These are phyloP conservation scores for Brenthis hecate DNA, from an alignment of 2,888 invertebrate species.

Conservation along the genomic window DNA sequence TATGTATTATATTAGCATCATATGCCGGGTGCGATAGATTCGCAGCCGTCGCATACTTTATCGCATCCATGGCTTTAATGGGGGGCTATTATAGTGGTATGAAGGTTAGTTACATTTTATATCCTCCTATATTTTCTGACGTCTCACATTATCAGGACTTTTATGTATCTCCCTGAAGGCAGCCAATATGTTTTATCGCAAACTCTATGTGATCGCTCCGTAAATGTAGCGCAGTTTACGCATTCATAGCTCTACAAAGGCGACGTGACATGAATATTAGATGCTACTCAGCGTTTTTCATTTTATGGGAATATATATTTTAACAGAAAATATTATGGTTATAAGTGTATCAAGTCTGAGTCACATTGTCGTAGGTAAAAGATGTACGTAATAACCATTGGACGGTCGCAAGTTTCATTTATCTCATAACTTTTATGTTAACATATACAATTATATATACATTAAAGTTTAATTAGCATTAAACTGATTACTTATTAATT, in stretches of 20 bases:
- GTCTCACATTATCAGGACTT: background rate
- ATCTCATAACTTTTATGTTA: too few species aligned
- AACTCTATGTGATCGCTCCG: background rate
- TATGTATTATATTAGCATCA: conserved; percentile 84
- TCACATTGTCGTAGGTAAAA: too few species aligned
- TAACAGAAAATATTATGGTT: too few species aligned
- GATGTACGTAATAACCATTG: background rate
- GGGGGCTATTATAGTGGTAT: conserved; percentile 87
- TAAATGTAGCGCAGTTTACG: background rate
- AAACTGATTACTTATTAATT: too few species aligned
- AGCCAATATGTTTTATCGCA: background rate
- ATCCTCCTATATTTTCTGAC: conserved; percentile 3
- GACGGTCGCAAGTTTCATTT: too few species aligned
- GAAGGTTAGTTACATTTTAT: conserved; percentile 68
- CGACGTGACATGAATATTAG: background rate
- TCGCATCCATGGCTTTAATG: conserved; percentile 86
- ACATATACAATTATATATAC: too few species aligned
- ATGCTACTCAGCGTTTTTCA: too few species aligned
- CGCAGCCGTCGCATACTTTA: conserved; percentile 83
- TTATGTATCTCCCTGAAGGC: background rate
- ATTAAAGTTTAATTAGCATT: too few species aligned
- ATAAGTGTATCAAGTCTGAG: too few species aligned
- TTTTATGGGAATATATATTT: too few species aligned
- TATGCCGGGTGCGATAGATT: conserved; percentile 84
- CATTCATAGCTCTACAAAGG: background rate